Evolutionary conservation across 2,888 invertebrate genomes (phyloP), one percentile per base, ranked within the genome.

Genomic region (Bombylius discolor): DNA sequence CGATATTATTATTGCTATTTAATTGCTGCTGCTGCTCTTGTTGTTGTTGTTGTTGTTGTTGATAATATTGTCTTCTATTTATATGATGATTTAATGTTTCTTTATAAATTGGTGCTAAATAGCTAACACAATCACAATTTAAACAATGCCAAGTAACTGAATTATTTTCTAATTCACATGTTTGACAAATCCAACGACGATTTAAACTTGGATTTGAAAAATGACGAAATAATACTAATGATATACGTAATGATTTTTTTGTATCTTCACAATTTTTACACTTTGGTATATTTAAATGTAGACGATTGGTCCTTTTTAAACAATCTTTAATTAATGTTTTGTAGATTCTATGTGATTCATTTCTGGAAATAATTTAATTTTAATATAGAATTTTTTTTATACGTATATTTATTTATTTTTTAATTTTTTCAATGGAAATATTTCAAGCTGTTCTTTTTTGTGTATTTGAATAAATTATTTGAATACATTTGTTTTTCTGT

Each of bases 81-180:
- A 62, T 63, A 39, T 63, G 63, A 55, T 62, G 62, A 42, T 64
- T 59, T n/a, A 72, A 62, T 5, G 72, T 70, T 59, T 71, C 74
- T 62, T 74, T 74, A 60, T 74, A 74, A 49, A 74, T 73, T 59
- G 74, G 74, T 49, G 74, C 74, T 60, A 74, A 64, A 62, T 70
- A 70, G 62, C 74, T 74, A 49, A 74, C 74, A 49, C 68, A 70
- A 62, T 74, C 71, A 64, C 74, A 74, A 60, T 73, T 73, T 49
- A 74, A 66, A 63, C 74, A 74, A 58, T 74, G 74, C 73, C 74
- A 74, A 59, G 74, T 73, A 47, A 74, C 74, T n/a, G 73, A 71
- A 63, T 70, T 73, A 63, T 74, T 74, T 60, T 71, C 70, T 50
- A 71, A 65, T 56, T 69, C 68, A 62, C 74, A 74, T 61, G 68